Evolutionary conservation across 2,113 vertebrate genomes (phyloP).

Genomic region (Bubalus kerabau): DNA sequence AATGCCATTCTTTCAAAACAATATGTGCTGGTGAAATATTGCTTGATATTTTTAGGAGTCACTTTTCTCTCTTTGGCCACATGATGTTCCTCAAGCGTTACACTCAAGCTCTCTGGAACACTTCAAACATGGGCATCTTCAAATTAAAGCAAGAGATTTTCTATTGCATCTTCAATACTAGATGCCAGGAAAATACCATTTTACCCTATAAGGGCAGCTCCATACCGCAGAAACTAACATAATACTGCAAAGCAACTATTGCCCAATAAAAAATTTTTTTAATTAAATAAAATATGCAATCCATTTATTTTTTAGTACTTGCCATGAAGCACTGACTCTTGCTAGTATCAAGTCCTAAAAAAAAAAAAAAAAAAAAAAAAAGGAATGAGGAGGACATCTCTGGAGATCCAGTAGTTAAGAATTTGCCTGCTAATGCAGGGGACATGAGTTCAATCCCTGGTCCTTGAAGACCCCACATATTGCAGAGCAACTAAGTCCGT

Average conservation of each 20-base stretch:
- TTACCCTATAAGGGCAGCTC: background rate
- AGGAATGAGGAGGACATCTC: background rate
- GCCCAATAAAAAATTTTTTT: background rate
- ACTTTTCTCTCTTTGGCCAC: slow-evolving; percentile 15
- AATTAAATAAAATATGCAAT: background rate
- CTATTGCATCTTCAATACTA: background rate
- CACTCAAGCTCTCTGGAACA: background rate
- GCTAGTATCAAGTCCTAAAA: background rate
- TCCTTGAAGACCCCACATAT: background rate
- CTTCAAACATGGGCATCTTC: background rate
- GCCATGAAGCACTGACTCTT: background rate
- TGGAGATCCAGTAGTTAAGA: background rate
- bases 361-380: background rate
- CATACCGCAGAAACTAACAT: background rate
- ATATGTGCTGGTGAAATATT: background rate
- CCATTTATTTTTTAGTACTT: background rate
- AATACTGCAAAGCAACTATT: background rate
- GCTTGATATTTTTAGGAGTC: slow-evolving; percentile 8
- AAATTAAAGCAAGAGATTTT: background rate
- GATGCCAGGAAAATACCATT: slow-evolving; percentile 21
- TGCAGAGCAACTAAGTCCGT: background rate
- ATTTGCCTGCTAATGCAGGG: background rate
- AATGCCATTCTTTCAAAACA: slow-evolving; percentile 30
- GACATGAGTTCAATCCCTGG: background rate
- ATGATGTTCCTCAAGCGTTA: background rate